Evolutionary conservation across 2,113 vertebrate genomes (phyloP).

Genomic region (Mormoops blainvillei): DNA sequence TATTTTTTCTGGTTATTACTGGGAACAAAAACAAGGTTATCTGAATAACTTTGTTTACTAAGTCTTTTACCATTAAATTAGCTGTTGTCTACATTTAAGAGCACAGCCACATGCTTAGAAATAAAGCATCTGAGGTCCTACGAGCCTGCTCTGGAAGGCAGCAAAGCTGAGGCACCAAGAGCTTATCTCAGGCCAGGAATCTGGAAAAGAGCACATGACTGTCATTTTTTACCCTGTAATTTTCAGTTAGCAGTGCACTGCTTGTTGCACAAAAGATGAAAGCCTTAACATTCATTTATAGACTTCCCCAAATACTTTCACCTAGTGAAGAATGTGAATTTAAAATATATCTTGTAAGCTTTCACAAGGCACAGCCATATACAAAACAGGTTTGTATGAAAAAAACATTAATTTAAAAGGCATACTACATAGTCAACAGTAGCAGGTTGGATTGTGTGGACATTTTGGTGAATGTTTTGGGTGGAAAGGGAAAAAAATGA

Average conservation of each 20-base stretch:
- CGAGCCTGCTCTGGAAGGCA: background rate
- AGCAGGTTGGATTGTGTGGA: background rate
- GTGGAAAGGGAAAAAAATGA: background rate
- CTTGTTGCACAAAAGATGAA: background rate
- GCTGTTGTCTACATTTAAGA: background rate
- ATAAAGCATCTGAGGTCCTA: background rate
- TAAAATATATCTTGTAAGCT: background rate
- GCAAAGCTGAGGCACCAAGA: background rate
- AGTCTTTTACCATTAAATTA: constrained; percentile 24
- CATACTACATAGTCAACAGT: background rate
- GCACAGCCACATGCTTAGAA: background rate
- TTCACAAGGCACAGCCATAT: background rate
- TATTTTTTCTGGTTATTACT: background rate
- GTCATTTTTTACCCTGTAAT: background rate
- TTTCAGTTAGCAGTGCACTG: background rate
- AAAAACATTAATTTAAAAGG: background rate
- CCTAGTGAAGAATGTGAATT: background rate
- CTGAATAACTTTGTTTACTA: background rate
- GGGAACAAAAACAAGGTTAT: background rate
- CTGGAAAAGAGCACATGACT: constrained; percentile 18
- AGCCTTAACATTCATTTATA: constrained; percentile 22
- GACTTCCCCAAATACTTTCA: background rate
- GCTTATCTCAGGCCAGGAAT: constrained; percentile 24
- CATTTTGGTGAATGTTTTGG: background rate
- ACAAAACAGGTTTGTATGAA: background rate